Conservation (phyloP, 1,140 invertebrate genomes). For the Homarus americanus region DNA sequence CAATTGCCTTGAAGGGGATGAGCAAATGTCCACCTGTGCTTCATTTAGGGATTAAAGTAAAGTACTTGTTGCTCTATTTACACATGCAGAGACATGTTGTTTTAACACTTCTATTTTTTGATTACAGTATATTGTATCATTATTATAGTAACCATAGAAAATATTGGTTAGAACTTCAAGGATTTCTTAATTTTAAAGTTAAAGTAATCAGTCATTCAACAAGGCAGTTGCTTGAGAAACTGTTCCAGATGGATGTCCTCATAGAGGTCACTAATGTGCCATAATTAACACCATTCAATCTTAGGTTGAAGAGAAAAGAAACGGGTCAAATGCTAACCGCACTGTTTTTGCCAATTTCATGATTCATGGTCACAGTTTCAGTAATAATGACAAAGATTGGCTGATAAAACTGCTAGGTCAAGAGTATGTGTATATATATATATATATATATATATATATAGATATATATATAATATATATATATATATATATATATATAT, state of each 20-base stretch:
- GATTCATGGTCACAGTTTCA: constrained; percentile 23
- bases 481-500: too few relatives aligned
- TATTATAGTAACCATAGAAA: not conserved
- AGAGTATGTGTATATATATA: not conserved
- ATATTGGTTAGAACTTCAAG: not conserved
- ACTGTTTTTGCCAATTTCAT: constrained; percentile 58
- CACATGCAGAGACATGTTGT: not conserved
- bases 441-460: too few relatives aligned
- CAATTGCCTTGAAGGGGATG: constrained; percentile 53
- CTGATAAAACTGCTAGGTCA: not conserved
- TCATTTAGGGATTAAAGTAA: not conserved
- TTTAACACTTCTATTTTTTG: not conserved
- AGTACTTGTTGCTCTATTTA: not conserved
- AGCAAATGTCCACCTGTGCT: constrained; percentile 4
- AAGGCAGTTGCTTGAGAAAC: constrained; percentile 65
- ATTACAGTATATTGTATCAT: not conserved
- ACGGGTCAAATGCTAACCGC: constrained; percentile 65
- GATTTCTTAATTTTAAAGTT: not conserved
- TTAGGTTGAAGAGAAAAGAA: constrained; percentile 66
- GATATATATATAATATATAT: too few relatives aligned
- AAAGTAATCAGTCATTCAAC: constrained; percentile 28
- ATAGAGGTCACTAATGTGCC: constrained; percentile 66
- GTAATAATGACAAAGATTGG: constrained; percentile 41
- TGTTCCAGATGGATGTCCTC: constrained; percentile 42
- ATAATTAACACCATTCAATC: constrained; percentile 69